phyloP scores from a whole-genome alignment of 2,888 invertebrate species.

The Drosophila diplacantha region DNA sequence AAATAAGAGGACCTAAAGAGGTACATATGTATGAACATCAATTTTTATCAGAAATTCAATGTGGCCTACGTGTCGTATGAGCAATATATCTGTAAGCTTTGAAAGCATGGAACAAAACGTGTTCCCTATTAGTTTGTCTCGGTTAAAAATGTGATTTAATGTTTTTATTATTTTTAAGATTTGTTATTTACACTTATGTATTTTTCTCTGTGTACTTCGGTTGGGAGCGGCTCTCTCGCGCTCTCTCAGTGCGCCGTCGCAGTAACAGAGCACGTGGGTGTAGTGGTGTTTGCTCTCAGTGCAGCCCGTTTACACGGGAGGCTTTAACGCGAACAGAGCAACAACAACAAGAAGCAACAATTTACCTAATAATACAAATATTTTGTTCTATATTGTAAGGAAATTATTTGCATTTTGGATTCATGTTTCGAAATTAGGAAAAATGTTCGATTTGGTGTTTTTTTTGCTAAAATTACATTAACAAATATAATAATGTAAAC shows the following conservation, averaged over 20 bases:
- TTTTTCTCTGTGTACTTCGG: not conserved
- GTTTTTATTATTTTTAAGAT: not conserved
- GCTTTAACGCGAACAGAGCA: constrained; percentile 1
- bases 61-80: not conserved
- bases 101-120: no score
- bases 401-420: no score
- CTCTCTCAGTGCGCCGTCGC: constrained; percentile 57
- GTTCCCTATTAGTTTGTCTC: fast-evolving
- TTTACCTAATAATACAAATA: not conserved
- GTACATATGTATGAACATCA: no score
- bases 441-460: no score
- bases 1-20: no score
- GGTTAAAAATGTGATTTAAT: not conserved
- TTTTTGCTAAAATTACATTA: no score
- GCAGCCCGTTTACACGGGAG: constrained; percentile 50
- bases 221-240: not conserved
- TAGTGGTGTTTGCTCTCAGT: constrained; percentile 19
- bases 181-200: not conserved
- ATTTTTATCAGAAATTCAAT: not conserved
- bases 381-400: not conserved
- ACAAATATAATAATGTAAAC: no score
- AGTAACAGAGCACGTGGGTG: constrained; percentile 29
- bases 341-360: no score
- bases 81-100: not conserved
- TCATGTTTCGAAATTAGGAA: no score